phyloP scores from a whole-genome alignment of 2,797 vertebrate species.

The Oreochromis grahami region DNA sequence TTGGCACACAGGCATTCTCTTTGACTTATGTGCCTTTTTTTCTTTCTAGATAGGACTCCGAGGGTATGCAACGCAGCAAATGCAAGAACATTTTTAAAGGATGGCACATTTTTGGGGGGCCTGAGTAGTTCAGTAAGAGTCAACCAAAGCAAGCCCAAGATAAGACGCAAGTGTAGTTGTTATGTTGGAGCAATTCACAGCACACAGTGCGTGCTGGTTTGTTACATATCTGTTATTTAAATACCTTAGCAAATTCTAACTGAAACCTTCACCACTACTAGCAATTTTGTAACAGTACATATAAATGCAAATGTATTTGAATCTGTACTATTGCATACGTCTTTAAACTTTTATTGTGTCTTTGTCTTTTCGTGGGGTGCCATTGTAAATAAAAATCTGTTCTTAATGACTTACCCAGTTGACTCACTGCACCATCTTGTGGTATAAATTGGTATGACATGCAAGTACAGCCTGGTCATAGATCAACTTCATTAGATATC shows the following conservation, averaged over 20 bases:
- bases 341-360: background rate
- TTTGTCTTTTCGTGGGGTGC: background rate
- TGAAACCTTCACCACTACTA: background rate
- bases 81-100: constrained; percentile 12
- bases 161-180: background rate
- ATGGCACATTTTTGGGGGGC: constrained; percentile 14
- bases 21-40: constrained; percentile 15
- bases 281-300: background rate
- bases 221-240: background rate
- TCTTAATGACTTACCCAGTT: background rate
- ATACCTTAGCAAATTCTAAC: background rate
- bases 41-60: background rate
- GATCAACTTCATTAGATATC: background rate
- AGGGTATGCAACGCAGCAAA: background rate
- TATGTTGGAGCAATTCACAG: background rate
- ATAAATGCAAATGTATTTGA: background rate
- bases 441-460: background rate
- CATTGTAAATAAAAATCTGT: background rate
- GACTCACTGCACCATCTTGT: background rate
- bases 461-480: background rate
- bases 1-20: constrained; percentile 4
- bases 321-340: background rate
- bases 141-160: background rate
- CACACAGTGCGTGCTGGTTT: background rate
- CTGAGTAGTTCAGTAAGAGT: background rate